Evolutionary conservation across 2,113 vertebrate species (phyloP).

Genomic region (Nicator chloris): DNA sequence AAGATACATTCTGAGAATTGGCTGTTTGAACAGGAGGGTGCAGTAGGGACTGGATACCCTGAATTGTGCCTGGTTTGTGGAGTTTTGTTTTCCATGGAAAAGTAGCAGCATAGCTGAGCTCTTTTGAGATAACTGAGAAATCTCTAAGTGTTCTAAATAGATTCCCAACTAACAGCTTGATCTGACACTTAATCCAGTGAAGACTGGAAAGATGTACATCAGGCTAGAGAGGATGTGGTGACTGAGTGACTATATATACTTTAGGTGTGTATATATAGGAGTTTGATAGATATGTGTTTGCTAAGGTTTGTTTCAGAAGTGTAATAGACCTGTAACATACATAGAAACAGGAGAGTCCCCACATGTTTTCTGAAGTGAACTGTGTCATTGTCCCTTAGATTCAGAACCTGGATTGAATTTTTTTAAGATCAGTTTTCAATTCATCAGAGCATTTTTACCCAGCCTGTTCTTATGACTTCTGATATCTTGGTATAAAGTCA

Average conservation of each 20-base stretch:
- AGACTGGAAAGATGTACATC: background rate
- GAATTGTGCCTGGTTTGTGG: background rate
- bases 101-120: background rate
- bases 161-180: background rate
- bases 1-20: background rate
- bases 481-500: background rate
- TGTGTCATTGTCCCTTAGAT: background rate
- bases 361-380: background rate
- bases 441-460: background rate
- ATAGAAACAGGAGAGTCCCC: background rate
- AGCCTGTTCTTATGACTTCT: background rate
- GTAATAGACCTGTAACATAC: background rate
- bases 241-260: background rate
- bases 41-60: background rate
- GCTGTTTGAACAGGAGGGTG: background rate
- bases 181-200: background rate
- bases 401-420: background rate
- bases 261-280: background rate
- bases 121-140: background rate
- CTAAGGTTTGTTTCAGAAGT: background rate
- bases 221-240: background rate
- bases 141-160: background rate
- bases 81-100: background rate
- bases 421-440: background rate
- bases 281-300: background rate